Conservation (phyloP, 2,888 invertebrate genomes). For the Tetranychus truncatus region DNA sequence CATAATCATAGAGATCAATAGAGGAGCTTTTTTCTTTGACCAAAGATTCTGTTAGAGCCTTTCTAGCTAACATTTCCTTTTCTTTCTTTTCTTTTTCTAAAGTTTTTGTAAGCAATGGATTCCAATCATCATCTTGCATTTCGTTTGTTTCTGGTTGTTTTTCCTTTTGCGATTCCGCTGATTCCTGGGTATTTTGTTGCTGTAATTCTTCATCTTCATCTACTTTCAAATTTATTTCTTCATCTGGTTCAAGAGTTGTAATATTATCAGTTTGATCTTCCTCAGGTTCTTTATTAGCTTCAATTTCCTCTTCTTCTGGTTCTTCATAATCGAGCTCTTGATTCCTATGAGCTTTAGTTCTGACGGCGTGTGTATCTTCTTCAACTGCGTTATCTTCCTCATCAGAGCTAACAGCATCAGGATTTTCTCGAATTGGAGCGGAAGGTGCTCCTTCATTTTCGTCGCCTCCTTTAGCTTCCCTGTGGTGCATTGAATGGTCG, state of each 20-base stretch:
- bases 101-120: background rate
- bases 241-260: too few species aligned
- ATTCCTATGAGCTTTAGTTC: slow-evolving; percentile 22
- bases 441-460: slow-evolving; percentile 34
- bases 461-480: slow-evolving; percentile 28
- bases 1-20: slow-evolving; percentile 51
- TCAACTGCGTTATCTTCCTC: slow-evolving; percentile 23
- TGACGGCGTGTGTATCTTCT: slow-evolving; percentile 23
- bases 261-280: slow-evolving; percentile 13
- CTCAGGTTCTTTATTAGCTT: slow-evolving; percentile 19
- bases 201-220: slow-evolving; percentile 7
- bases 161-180: background rate
- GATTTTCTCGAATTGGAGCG: slow-evolving; percentile 9
- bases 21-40: slow-evolving; percentile 32
- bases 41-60: background rate
- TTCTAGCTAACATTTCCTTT: background rate
- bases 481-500: slow-evolving; percentile 9
- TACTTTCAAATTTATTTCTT: background rate
- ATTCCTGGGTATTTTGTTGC: background rate
- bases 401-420: slow-evolving; percentile 17
- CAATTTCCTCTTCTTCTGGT: slow-evolving; percentile 23
- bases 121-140: background rate
- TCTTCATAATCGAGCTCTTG: slow-evolving; percentile 28
- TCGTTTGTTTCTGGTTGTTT: background rate
- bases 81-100: background rate